phyloP scores from a whole-genome alignment of 2,113 vertebrate species.

The Nesoenas mayeri region DNA sequence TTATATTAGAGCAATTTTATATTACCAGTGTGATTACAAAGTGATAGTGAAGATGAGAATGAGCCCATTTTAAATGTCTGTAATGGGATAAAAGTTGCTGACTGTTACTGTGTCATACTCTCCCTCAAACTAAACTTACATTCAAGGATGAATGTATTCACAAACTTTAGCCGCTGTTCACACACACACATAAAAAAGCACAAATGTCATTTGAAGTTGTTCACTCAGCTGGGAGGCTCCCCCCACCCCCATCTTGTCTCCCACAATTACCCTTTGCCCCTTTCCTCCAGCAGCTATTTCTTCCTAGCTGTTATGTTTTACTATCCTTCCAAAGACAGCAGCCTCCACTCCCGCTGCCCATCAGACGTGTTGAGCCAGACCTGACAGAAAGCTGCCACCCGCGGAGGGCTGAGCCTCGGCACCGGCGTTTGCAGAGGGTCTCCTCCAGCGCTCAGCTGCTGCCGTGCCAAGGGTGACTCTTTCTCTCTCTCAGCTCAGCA shows the following conservation, averaged over 20 bases:
- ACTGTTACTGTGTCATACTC: not conserved
- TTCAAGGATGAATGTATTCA: not conserved
- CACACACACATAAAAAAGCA: not conserved
- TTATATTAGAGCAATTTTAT: not conserved
- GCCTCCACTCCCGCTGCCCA: not conserved
- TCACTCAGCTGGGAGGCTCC: not conserved
- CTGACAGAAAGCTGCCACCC: not conserved
- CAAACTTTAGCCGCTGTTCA: not conserved
- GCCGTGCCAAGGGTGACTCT: not conserved
- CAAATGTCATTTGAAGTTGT: not conserved
- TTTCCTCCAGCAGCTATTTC: not conserved
- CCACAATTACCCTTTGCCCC: slow-evolving; percentile 7
- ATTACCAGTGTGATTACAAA: not conserved
- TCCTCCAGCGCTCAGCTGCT: not conserved
- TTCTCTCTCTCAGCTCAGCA: not conserved
- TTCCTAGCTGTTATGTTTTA: not conserved
- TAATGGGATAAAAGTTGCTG: not conserved
- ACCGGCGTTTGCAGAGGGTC: not conserved
- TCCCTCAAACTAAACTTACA: not conserved
- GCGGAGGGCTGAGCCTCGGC: accelerated
- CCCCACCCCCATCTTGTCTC: not conserved
- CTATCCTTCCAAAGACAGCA: not conserved
- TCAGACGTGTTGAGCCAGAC: not conserved
- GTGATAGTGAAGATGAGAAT: not conserved
- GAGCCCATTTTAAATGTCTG: not conserved